Percentiles rank a stretch among this genome's conserved stretches.
These are phyloP conservation scores for human DNA, from an alignment of 2,113 vertebrate genomes.

Conservation along the genomic window GRCh38 chr7:73691001-73691500, in stretches of 20 bases:
- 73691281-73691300: not conserved
- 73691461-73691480: not conserved
- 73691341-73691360: not conserved
- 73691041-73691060: not conserved
- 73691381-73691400: not conserved
- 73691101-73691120: not conserved
- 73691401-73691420: not conserved
- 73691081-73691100: not conserved
- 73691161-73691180: not conserved
- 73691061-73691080: not conserved
- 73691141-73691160: not conserved
- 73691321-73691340: not conserved
- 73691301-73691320: not conserved
- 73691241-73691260: not conserved
- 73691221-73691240: not conserved
- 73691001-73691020: slow-evolving; percentile 92
- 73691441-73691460: not conserved
- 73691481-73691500: not conserved
- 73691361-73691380: not conserved
- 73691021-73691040: too few relatives aligned
- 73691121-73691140: not conserved
- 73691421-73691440: not conserved
- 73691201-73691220: not conserved
- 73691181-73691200: not conserved
- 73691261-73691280: not conserved